phyloP scores from a whole-genome alignment of 2,113 vertebrate genomes.

The Onychorhynchus coronatus region DNA sequence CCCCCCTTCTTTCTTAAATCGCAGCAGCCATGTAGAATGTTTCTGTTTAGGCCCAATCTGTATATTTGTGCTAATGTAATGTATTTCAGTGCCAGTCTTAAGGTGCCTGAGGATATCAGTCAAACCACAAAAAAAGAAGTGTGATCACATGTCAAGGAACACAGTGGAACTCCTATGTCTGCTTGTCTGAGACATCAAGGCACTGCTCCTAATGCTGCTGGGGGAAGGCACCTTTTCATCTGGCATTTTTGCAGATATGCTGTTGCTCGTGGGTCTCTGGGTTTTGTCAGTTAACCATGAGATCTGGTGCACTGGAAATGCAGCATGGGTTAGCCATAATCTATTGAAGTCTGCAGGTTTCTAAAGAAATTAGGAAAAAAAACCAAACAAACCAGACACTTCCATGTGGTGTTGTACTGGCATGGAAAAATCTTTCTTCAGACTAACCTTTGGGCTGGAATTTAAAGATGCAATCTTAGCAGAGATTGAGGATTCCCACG shows the following conservation, averaged over 20 bases:
- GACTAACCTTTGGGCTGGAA: neutral
- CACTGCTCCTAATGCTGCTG: neutral
- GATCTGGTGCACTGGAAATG: neutral
- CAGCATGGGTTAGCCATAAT: neutral
- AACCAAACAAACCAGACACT: accelerated
- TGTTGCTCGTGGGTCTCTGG: neutral
- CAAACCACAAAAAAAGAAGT: neutral
- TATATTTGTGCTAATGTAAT: neutral
- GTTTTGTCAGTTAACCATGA: neutral
- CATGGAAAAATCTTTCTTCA: neutral
- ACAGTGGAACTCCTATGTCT: neutral
- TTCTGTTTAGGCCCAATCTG: neutral
- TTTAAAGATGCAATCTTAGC: neutral
- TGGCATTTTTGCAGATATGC: accelerated
- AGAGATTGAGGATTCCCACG: neutral
- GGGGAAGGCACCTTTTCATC: neutral
- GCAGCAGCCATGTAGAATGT: neutral
- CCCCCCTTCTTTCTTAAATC: neutral
- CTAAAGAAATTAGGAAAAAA: neutral
- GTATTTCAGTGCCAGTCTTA: neutral
- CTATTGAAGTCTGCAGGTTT: neutral
- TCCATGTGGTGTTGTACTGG: neutral
- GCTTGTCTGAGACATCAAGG: neutral
- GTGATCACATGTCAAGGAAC: neutral
- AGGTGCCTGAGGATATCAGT: neutral